These are phyloP conservation scores for Pseudomyrmex gracilis DNA, from an alignment of 1,140 invertebrate species.

Conservation along the genomic window DNA sequence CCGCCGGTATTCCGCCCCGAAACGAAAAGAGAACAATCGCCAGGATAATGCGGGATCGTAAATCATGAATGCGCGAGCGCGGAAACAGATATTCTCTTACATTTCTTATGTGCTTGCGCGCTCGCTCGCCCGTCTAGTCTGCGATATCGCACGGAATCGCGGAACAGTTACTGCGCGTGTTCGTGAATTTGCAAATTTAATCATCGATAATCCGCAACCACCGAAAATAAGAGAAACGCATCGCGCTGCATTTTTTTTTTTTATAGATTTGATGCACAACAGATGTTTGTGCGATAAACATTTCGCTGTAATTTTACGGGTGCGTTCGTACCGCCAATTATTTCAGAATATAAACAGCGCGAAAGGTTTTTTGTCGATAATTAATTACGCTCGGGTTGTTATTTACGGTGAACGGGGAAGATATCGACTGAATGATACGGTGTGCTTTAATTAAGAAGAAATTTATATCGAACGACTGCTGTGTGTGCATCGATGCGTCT, in stretches of 20 bases:
- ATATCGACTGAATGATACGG: neutral
- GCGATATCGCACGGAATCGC: neutral
- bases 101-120: neutral
- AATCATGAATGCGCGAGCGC: constrained; percentile 60
- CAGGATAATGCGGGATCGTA: constrained; percentile 67
- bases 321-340: neutral
- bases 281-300: neutral
- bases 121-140: neutral
- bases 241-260: constrained; percentile 29
- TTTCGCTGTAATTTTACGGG: constrained; percentile 5
- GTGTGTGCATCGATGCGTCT: neutral
- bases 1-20: constrained; percentile 11
- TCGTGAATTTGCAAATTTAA: constrained; percentile 4
- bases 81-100: constrained; percentile 17
- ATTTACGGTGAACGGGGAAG: neutral
- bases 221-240: neutral
- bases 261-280: neutral
- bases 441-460: constrained; percentile 49
- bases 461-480: constrained; percentile 41
- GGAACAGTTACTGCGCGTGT: neutral
- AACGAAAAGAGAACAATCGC: constrained; percentile 56
- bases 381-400: constrained; percentile 48
- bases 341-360: constrained; percentile 32
- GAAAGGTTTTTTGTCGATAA: constrained; percentile 26
- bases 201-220: neutral